Conservation (phyloP, 1,140 invertebrate genomes). For the Drosophila grimshawi region DNA sequence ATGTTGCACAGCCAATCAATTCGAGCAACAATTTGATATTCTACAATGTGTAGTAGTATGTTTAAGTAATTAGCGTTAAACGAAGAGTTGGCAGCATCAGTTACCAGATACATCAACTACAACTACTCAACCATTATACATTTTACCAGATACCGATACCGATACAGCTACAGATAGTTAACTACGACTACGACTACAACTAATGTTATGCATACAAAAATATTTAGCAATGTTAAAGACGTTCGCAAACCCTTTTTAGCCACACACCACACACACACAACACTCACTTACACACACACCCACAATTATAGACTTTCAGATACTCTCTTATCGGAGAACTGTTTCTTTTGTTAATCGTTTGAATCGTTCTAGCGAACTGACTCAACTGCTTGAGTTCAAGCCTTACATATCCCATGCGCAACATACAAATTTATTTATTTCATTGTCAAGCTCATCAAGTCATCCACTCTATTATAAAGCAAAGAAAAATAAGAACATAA, state of each 20-base stretch:
- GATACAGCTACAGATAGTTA: slow-evolving; percentile 5
- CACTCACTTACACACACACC: slow-evolving; percentile 11
- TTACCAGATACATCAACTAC: slow-evolving; percentile 46
- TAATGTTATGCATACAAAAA: slow-evolving; percentile 42
- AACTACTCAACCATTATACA: slow-evolving; percentile 52
- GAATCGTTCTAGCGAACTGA: slow-evolving; percentile 6
- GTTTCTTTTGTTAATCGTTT: slow-evolving; percentile 16
- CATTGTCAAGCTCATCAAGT: slow-evolving; percentile 71
- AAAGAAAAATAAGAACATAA: slow-evolving; percentile 1
- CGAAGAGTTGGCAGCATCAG: slow-evolving; percentile 23
- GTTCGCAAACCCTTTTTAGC: slow-evolving; percentile 46
- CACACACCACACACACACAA: slow-evolving; percentile 19
- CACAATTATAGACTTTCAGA: slow-evolving; percentile 32
- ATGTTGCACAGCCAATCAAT: neutral
- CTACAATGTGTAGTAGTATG: slow-evolving; percentile 46
- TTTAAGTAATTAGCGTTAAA: slow-evolving; percentile 66
- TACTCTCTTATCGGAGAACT: slow-evolving; percentile 5
- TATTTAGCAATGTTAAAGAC: slow-evolving; percentile 62
- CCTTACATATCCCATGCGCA: slow-evolving; percentile 76
- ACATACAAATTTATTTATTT: slow-evolving; percentile 80
- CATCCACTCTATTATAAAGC: slow-evolving; percentile 14
- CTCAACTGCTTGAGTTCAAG: slow-evolving; percentile 42
- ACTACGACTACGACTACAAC: slow-evolving; percentile 26
- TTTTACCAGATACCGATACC: slow-evolving; percentile 20
- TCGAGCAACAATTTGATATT: slow-evolving; percentile 20